Conservation (phyloP, 1,140 invertebrate genomes). For the Drusus annulatus region DNA sequence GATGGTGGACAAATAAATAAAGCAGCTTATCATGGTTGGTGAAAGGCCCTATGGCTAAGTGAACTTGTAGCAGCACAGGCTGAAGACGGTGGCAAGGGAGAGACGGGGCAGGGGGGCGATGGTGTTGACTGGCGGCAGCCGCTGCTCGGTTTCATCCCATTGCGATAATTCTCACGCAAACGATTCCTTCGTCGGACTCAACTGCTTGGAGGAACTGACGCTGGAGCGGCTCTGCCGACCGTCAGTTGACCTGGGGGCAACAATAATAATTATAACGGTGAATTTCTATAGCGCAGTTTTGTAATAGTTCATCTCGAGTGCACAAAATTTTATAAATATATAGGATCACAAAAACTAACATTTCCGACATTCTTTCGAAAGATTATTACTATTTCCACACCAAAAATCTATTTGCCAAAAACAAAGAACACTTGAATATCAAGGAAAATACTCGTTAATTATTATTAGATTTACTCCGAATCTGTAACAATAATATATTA, state of each 20-base stretch:
- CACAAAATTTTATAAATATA: no score
- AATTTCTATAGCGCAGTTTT: no score
- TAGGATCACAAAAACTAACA: no score
- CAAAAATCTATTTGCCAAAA: no score
- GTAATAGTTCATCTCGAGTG: no score
- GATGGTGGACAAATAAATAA: background rate
- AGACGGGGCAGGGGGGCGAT: conserved; percentile 7
- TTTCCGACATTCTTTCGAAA: no score
- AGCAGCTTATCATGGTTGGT: background rate
- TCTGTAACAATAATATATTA: no score
- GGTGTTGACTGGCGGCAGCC: background rate
- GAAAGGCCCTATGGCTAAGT: background rate
- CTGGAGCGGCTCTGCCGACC: conserved; percentile 51
- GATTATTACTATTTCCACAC: no score
- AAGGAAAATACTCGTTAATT: no score
- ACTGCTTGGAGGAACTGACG: conserved; percentile 50
- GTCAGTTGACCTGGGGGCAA: conserved; percentile 50
- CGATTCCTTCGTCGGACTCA: conserved; percentile 55
- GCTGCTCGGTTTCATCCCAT: conserved; percentile 15
- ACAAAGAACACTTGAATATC: no score
- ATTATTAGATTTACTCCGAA: no score
- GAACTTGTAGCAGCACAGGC: conserved; percentile 26
- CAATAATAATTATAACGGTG: no score
- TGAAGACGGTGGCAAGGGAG: conserved; percentile 7
- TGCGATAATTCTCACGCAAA: conserved; percentile 44